Base-by-base conservation (phyloP, 2,113 vertebrate species). In the Eulemur macaco region DNA sequence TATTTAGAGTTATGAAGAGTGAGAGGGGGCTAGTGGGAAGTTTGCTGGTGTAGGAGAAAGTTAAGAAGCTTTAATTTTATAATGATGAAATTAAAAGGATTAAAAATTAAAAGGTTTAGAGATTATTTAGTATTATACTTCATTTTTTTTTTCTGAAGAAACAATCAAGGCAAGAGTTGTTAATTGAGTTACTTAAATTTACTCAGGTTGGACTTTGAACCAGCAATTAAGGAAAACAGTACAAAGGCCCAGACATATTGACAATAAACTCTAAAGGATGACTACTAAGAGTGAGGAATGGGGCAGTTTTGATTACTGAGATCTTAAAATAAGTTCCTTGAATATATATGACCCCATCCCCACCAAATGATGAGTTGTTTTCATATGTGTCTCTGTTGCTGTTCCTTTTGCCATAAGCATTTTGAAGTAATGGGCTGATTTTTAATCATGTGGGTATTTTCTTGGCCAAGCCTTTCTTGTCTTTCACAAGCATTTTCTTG, bases 361-460 rank as follows among this genome's bases (percentile, higher is more conserved):
- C 17, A 39, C 60, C 20, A 66, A 47, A 80, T 66, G 39, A 14
- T 58, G 31, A 76, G 4, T 37, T n/a, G 45, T 74, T 18, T 54
- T 54, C 52, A 18, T 54, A 25, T 4, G 21, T 39, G 3, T 83
- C 68, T 93, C 68, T 52, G 52, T 37, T 64, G 15, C 23, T 73
- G 21, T 3, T 42, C 5, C 45, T 63, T 58, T 66, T 82, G 39
- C 71, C 27, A 1, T 21, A 71, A 94, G 6, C 39, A 23, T 89
- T 81, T 95, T 68, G 50, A 89, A 56, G 74, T 34, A 81, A 85
- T 20, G 80, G 85, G 20, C 31, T 56, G n/a, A 34, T 18, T 76
- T 94, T 94, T 34, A 73, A 64, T 73, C 77, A 12, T 18, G 1
- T 73, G 66, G 83, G 12, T 56, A 60, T 96, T 98, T 77, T 77